Evolutionary conservation across 2,113 vertebrate genomes (phyloP), one percentile per base, ranked within the genome.

Genomic region (Pungitius pungitius): DNA sequence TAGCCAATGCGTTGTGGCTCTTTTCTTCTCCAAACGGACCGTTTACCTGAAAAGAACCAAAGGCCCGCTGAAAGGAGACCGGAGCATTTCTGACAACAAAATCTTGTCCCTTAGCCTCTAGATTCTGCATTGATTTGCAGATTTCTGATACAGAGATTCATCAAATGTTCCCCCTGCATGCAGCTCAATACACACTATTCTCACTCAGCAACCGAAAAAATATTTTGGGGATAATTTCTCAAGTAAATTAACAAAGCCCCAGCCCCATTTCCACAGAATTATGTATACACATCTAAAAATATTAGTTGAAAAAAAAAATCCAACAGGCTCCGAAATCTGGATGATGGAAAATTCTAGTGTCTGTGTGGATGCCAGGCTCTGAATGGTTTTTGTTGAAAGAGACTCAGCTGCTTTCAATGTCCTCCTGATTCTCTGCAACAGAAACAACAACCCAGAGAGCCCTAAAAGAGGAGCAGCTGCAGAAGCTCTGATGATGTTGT

Each of bases 301-400:
- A 30, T 30, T 30, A 30, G 30, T 30, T 30, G 30, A 30, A 30
- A 30, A 56, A 17, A 30, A 17, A 37, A 60, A 24, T 12, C 17
- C 2, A 57, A 57, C 55, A 33, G 8, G 8, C 15, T 57, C 27
- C 55, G 9, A 45, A 45, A 45, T 26, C 15, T 27, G 24, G 17
- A 30, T 26, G 60, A 30, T 20, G 40, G 40, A 43, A 45, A 27
- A 27, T 40, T 43, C 26, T 17, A 12, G 58, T 2, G 15, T 45
- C 14, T 18, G 22, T 43, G 14, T 43, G 59, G 39, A 62, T 43
- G 39, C 39, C 15, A 20, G 42, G 40, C 61, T 45, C 61, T 24
- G 17, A n/a, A 39, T 26, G 39, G 17, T 63, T 63, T n/a, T 63
- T 24, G 37, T 60, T 60, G 58, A 60, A 24, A 40, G 37, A 40